phyloP scores from a whole-genome alignment of 2,797 vertebrate genomes.

The Sphenopsis melanotis region DNA sequence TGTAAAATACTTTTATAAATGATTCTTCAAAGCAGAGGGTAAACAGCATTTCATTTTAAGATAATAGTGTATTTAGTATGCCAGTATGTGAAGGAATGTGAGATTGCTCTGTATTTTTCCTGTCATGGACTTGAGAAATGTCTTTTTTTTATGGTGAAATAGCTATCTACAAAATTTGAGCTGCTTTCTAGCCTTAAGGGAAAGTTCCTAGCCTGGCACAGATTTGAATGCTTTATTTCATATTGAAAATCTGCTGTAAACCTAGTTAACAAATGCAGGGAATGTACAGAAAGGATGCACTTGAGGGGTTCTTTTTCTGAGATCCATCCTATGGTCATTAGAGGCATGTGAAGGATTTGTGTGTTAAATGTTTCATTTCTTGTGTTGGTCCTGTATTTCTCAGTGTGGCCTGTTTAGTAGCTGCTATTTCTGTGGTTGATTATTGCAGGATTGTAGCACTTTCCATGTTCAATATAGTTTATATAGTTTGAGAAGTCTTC shows the following conservation, averaged over 20 bases:
- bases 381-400: background rate
- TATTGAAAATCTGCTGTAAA: background rate
- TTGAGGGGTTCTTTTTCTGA: background rate
- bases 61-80: background rate
- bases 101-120: background rate
- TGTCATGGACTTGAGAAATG: background rate
- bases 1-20: background rate
- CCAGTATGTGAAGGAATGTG: rapidly evolving
- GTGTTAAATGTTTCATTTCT: background rate
- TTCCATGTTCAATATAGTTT: background rate
- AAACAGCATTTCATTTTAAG: background rate
- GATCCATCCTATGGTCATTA: background rate
- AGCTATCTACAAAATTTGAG: background rate
- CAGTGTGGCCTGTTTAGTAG: background rate
- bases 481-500: background rate
- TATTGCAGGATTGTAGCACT: background rate
- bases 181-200: background rate
- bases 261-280: background rate
- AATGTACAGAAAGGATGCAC: background rate
- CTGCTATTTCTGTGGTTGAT: background rate
- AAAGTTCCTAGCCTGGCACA: background rate
- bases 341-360: background rate
- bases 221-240: background rate
- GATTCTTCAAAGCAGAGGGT: background rate
- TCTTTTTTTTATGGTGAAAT: background rate